These are phyloP conservation scores for Graptemys geographica DNA, from an alignment of 2,797 vertebrate species.

Conservation along the genomic window DNA sequence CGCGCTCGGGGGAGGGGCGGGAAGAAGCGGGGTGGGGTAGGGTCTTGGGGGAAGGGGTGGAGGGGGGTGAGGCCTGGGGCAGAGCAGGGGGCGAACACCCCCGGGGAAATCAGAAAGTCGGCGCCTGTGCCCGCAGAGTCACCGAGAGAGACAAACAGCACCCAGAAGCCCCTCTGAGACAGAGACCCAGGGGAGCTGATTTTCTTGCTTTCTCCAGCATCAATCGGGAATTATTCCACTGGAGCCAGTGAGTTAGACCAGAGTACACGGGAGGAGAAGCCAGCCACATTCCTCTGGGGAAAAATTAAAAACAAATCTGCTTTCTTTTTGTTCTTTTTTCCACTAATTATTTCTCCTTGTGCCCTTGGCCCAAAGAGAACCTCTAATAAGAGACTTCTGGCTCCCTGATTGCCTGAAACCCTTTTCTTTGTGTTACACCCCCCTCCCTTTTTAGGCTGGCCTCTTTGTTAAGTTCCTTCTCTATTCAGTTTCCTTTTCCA, in stretches of 20 bases:
- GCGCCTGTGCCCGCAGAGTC: neutral
- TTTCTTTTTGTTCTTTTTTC: neutral
- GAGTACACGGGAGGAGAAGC: neutral
- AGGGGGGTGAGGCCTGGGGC: no score
- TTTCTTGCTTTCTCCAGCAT: neutral
- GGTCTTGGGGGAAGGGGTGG: no score
- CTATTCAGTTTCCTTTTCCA: neutral
- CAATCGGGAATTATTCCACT: neutral
- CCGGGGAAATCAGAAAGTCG: no score
- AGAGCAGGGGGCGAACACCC: no score
- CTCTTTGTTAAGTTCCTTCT: neutral
- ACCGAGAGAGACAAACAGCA: neutral
- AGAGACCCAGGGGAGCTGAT: neutral
- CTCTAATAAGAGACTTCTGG: neutral
- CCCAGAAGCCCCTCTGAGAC: neutral
- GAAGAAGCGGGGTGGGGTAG: no score
- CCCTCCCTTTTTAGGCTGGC: fast-evolving
- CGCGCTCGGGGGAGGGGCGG: no score
- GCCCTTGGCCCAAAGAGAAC: neutral
- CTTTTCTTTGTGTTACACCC: neutral
- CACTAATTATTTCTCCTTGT: neutral
- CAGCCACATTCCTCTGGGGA: neutral
- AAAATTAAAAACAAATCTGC: neutral
- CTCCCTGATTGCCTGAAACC: neutral
- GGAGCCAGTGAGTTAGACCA: neutral